Base-by-base conservation (phyloP, 2,113 vertebrate species). In the Oryzias javanicus region DNA sequence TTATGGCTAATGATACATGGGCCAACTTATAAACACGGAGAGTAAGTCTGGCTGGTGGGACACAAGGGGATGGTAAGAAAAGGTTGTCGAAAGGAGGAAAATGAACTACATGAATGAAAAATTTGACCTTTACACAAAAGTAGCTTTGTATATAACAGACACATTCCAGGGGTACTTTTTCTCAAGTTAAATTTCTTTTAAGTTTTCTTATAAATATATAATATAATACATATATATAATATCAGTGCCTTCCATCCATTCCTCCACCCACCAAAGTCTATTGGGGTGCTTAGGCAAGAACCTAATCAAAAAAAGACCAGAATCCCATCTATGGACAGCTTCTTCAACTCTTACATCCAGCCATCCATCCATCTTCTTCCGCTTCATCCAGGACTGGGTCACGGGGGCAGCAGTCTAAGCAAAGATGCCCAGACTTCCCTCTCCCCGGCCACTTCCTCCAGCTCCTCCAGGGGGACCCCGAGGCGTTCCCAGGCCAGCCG, bases 121-220 rank as follows among this genome's bases (percentile, higher is more conserved):
- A 90, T 89, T 86, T 89, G 87, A 88, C 86, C 78, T 88, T 91
- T 92, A 88, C 81, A 86, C 86, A 88, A 83, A 91, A 89, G 89
- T 79, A 80, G 76, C 77, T 84, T 61, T 88, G 80, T 87, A 79
- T 89, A 79, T 74, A 85, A 73, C 64, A 80, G 80, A 81, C 74
- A 73, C 84, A 88, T 87, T 85, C 83, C 50, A 63, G 72, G 51
- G 54, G 63, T 66, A 68, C 64, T 82, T 72, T 86, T 82, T 82
- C 50, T 47, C 72, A 85, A 70, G 25, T 45, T 63, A 78, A 69
- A 49, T 24, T 40, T 71, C 70, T 69, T 64, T n/a, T 63, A 78
- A 81, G 65, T 59, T 47, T 14, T 50, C 60, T 71, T 49, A 65
- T 24, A 65, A 57, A 55, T 52, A 18, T 18, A 47, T 47, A 18